Evolutionary conservation across 2,888 invertebrate species (phyloP).

Genomic region (Steromphala cineraria): DNA sequence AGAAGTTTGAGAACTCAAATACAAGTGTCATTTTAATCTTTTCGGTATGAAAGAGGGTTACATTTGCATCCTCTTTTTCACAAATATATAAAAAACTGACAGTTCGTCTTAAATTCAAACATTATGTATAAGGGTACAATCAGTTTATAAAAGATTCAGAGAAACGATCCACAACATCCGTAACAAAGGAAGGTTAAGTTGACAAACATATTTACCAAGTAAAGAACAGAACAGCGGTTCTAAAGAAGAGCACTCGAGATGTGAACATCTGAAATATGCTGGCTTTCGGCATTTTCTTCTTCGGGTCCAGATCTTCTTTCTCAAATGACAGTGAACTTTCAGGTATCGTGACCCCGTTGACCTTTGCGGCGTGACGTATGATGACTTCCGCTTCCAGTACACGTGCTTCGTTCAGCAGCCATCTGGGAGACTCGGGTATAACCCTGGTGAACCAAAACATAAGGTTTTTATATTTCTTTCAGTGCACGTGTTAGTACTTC

Average conservation of each 20-base stretch:
- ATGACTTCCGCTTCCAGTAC: conserved; percentile 23
- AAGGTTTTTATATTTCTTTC: too few relatives aligned
- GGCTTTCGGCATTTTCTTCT: background rate
- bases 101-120: too few relatives aligned
- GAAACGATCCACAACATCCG: too few relatives aligned
- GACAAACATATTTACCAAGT: background rate
- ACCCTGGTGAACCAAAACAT: conserved; percentile 17
- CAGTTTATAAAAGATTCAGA: too few relatives aligned
- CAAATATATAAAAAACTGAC: too few relatives aligned
- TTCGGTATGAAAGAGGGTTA: too few relatives aligned
- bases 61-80: too few relatives aligned
- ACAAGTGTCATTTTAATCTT: too few relatives aligned
- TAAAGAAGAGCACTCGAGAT: background rate
- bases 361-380: conserved; percentile 26
- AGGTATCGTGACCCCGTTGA: conserved; percentile 23
- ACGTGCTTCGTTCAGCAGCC: conserved; percentile 25
- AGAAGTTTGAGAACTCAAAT: too few relatives aligned
- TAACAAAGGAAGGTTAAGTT: too few relatives aligned
- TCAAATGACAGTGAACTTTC: background rate
- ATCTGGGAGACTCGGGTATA: conserved; percentile 34
- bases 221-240: background rate
- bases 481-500: too few relatives aligned
- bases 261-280: background rate
- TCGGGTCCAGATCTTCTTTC: background rate
- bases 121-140: too few relatives aligned